Percentiles rank a stretch among this genome's conserved stretches.
Conservation (phyloP, 2,113 vertebrate species). For the Odontesthes bonariensis region DNA sequence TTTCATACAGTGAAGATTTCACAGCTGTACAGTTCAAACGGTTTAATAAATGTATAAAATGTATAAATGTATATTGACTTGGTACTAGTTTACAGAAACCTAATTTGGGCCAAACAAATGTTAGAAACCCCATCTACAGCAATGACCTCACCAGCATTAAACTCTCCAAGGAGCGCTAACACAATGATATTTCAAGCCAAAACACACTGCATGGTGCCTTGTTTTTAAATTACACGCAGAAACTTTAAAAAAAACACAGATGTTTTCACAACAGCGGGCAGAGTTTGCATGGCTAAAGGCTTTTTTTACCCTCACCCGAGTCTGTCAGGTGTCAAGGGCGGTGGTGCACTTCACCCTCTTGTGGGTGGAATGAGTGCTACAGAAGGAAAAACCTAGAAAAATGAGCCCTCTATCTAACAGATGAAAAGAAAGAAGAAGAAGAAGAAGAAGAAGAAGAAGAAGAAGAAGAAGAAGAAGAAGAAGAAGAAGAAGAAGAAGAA, state of each 20-base stretch:
- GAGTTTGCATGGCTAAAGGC: neutral
- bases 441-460: too few species aligned
- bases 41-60: too few species aligned
- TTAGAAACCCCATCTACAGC: neutral
- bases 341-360: slow-evolving; percentile 5
- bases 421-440: neutral
- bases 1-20: too few species aligned
- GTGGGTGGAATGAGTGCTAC: slow-evolving; percentile 1
- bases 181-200: too few species aligned
- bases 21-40: too few species aligned
- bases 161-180: neutral
- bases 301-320: neutral
- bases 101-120: neutral
- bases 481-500: too few species aligned
- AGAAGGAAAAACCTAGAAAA: neutral
- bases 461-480: too few species aligned
- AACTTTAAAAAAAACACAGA: too few species aligned
- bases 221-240: too few species aligned
- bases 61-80: neutral
- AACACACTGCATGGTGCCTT: too few species aligned
- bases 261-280: neutral
- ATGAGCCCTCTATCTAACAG: too few species aligned
- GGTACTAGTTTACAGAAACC: neutral
- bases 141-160: neutral
- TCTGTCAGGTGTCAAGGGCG: neutral